These are phyloP conservation scores for Xylocopa sonorina DNA, from an alignment of 1,140 invertebrate genomes.

Conservation along the genomic window DNA sequence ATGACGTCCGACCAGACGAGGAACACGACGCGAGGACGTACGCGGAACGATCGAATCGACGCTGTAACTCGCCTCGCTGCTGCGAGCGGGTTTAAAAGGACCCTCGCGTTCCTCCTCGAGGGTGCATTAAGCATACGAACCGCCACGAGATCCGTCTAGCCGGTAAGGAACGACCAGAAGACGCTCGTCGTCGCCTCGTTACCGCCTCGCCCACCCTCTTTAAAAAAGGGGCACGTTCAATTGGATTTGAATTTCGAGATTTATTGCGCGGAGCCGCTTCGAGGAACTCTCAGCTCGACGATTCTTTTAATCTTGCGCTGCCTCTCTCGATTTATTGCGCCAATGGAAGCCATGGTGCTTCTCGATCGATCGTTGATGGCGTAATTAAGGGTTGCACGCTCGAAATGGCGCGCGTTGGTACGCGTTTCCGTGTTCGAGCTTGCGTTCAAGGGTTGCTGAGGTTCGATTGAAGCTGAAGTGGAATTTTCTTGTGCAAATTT, in stretches of 20 bases:
- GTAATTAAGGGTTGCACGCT: too few relatives aligned
- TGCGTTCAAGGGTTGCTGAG: too few relatives aligned
- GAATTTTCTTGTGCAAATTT: too few relatives aligned
- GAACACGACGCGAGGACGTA: conserved; percentile 58
- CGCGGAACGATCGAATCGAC: conserved; percentile 58
- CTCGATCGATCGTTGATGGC: too few relatives aligned
- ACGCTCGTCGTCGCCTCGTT: conserved; percentile 44
- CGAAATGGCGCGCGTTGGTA: too few relatives aligned
- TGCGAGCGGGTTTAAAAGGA: conserved; percentile 73
- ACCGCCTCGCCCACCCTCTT: conserved; percentile 21
- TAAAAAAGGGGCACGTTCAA: conserved; percentile 40
- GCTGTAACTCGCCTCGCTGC: conserved; percentile 70
- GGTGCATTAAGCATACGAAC: conserved; percentile 56
- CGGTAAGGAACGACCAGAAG: conserved; percentile 40
- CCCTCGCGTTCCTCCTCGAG: conserved; percentile 49
- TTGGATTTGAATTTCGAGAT: conserved; percentile 56
- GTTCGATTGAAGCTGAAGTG: too few relatives aligned
- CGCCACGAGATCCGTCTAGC: conserved; percentile 50
- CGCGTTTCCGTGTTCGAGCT: too few relatives aligned
- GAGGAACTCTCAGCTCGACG: conserved; percentile 19
- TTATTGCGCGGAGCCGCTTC: conserved; percentile 40
- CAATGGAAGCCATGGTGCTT: not conserved
- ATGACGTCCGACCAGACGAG: conserved; percentile 26
- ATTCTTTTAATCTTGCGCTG: conserved; percentile 33
- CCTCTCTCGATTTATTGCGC: too few relatives aligned